phyloP scores from a whole-genome alignment of 2,797 vertebrate genomes.

The Hyperoplus lanceolatus region DNA sequence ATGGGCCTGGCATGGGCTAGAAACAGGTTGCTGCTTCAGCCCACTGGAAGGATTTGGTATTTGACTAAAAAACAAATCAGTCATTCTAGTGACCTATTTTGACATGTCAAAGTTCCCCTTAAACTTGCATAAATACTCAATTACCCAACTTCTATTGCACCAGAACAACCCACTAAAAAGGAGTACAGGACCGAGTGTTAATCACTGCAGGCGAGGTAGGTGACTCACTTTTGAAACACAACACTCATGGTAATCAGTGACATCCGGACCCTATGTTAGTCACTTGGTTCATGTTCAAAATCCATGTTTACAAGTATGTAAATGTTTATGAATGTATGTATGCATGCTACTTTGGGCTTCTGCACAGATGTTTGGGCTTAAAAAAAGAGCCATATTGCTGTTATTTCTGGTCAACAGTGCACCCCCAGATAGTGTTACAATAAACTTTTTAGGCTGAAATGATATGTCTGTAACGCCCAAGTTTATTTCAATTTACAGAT shows the following conservation, averaged over 20 bases:
- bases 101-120: slow-evolving; percentile 1
- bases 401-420: slow-evolving; percentile 31
- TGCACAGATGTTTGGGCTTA: slow-evolving; percentile 73
- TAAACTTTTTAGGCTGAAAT: slow-evolving; percentile 14
- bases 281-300: slow-evolving; percentile 71
- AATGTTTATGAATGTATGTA: slow-evolving; percentile 81
- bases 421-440: slow-evolving; percentile 26
- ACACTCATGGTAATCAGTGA: slow-evolving; percentile 73
- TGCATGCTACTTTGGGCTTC: slow-evolving; percentile 73
- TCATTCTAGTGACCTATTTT: background rate
- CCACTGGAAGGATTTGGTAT: background rate
- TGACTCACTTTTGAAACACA: slow-evolving; percentile 70
- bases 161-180: slow-evolving; percentile 8
- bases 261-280: slow-evolving; percentile 71
- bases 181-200: slow-evolving; percentile 44
- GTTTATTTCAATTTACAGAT: background rate
- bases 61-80: background rate
- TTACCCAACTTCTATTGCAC: slow-evolving; percentile 11
- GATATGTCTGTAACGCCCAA: slow-evolving; percentile 20
- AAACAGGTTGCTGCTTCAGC: background rate
- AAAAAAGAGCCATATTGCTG: slow-evolving; percentile 53
- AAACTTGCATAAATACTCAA: slow-evolving; percentile 32
- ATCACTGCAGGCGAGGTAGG: slow-evolving; percentile 47
- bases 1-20: background rate
- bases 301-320: slow-evolving; percentile 78